Evolutionary conservation across 2,888 invertebrate species (phyloP), one percentile per base, ranked within the genome.

Genomic region (Cerastis leucographa): DNA sequence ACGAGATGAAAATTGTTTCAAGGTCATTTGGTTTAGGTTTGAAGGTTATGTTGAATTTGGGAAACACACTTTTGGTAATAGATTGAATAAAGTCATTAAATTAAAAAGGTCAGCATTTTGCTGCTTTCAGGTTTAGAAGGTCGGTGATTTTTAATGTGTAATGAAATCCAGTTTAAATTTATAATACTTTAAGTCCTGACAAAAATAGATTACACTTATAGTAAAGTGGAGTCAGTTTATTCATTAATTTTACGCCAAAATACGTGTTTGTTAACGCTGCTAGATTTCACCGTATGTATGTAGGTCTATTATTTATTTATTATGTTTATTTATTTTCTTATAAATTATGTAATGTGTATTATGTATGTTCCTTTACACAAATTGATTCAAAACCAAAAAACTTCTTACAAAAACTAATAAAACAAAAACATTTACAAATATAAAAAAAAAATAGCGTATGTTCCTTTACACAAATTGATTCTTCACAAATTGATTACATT

Each of bases 1-100:
- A 61, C 29, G 25, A 70, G 14, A 65, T 67, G 5, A n/a, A 61
- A 71, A 75, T 61, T n/a, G 0, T 29, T 69, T 59, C 12, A 71
- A 73, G 71, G 73, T 69, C 22, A 59, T 42, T 42, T 35, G 46
- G 3, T 2, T n/a, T 25, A 22, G 0, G 12, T 46, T 54, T 17
- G 17, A 67, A 79, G 54, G 83, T 54, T n/a, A 25, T 9, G 0
- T n/a, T 5, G 0, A 54, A 19, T 64, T 49, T 2, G 9, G 29
- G 25, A 82, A 46, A 76, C 19, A 3, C 2, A 51, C 25, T 49
- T 56, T 12, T 42, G 29, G 0, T 12, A 40, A 25, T 14, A 40
- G 6, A 0, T 29, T 56, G 17, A 40, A 61, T 44, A 12, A 46
- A 46, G 8, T 25, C 22, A 54, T 65, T 25, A n/a, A 19, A 56